Percentiles rank a stretch among this genome's conserved stretches.
These are phyloP conservation scores for Psettodes erumei DNA, from an alignment of 2,113 vertebrate species.

Conservation along the genomic window DNA sequence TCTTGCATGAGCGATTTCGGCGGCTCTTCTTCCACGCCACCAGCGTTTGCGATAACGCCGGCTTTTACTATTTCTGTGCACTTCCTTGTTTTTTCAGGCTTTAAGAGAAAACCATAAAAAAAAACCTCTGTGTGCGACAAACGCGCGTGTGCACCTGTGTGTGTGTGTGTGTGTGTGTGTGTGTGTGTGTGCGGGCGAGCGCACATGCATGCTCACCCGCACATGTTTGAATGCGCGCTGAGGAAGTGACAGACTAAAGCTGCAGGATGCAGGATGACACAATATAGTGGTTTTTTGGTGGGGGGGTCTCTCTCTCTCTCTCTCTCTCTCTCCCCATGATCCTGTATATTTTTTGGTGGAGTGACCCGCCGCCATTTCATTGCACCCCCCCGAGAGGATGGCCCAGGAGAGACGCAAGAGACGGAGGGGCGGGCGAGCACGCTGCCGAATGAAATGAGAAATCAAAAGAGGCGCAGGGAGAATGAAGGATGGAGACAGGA, in stretches of 20 bases:
- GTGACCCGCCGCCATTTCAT: slow-evolving; percentile 88
- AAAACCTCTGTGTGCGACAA: slow-evolving; percentile 76
- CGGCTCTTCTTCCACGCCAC: slow-evolving; percentile 71
- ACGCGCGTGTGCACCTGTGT: slow-evolving; percentile 73
- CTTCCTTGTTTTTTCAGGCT: slow-evolving; percentile 77
- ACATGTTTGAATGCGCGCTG: slow-evolving; percentile 63
- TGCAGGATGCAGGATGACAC: slow-evolving; percentile 61
- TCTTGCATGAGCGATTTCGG: slow-evolving; percentile 80
- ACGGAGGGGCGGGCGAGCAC: slow-evolving; percentile 68
- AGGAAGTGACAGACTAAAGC: slow-evolving; percentile 73
- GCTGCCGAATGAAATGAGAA: slow-evolving; percentile 70
- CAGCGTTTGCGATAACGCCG: slow-evolving; percentile 77
- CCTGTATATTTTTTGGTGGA: slow-evolving; percentile 56
- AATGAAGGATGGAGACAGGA: slow-evolving; percentile 56
- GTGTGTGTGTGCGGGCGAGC: background rate
- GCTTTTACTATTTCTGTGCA: slow-evolving; percentile 78
- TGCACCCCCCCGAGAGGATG: slow-evolving; percentile 88
- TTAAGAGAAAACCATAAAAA: slow-evolving; percentile 79
- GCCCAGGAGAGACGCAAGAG: slow-evolving; percentile 84
- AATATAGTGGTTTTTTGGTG: slow-evolving; percentile 31
- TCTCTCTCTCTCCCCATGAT: slow-evolving; percentile 48
- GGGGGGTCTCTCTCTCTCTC: background rate
- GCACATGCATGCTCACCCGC: slow-evolving; percentile 30
- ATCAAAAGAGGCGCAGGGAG: slow-evolving; percentile 64
- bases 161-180: slow-evolving; percentile 26